Base-by-base conservation (phyloP, 2,113 vertebrate species). In the Prolemur simus region DNA sequence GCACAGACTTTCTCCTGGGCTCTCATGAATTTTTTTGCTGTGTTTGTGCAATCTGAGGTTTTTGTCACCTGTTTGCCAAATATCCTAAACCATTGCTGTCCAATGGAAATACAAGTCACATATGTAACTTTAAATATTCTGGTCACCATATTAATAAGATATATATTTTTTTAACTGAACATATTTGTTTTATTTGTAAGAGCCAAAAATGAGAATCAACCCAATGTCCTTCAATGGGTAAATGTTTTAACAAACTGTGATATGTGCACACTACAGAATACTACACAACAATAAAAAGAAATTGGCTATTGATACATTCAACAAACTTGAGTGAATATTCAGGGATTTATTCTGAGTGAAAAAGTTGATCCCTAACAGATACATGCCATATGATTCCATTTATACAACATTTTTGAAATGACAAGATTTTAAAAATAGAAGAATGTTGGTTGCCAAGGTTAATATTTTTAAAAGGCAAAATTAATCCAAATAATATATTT, bases 111-210 rank as follows among this genome's bases (percentile, higher is more conserved):
- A 68, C n/a, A 66, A 93, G n/a, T n/a, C 39, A 56, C 32, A 4
- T 13, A 34, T 69, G 17, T 66, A 42, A 95, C 94, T 93, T 95
- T 54, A 88, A 90, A 77, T 92, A 69, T 89, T 87, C 25, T 80
- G 81, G 18, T 49, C 77, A 64, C 47, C 76, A 92, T 29, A 42
- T 90, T 87, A 60, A 85, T 83, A 81, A 42, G 42, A 42, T 42
- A 42, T 42, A 42, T 42, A 42, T 42, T 6, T 42, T 42, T 42
- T 42, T 42, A 42, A 42, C 60, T 60, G 4, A 69, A 39, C 4
- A 11, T 49, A 49, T 52, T 73, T 86, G 15, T 68, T 93, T 49
- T 64, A 52, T 84, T 56, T 92, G 25, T 73, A 56, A 54, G 14
- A 80, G 11, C 27, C 37, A 45, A 47, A 71, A 78, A 34, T 63